Conservation (phyloP, 2,113 vertebrate genomes). For the Pomatostomus ruficeps region DNA sequence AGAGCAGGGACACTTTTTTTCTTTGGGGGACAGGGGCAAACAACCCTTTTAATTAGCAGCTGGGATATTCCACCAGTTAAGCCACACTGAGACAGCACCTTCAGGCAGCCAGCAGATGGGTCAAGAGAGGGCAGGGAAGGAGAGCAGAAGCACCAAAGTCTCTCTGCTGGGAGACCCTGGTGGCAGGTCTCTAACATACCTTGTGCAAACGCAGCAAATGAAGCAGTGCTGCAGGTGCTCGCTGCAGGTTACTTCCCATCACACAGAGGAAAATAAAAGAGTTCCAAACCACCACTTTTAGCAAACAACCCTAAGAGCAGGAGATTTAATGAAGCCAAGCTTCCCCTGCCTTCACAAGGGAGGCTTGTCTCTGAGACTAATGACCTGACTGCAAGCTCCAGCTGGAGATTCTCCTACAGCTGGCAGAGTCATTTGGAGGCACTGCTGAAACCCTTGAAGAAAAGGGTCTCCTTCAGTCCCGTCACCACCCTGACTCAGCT, state of each 20-base stretch:
- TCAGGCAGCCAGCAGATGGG: background rate
- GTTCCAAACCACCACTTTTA: background rate
- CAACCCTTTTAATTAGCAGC: background rate
- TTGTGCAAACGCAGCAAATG: background rate
- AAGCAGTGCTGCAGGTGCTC: background rate
- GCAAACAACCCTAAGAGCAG: background rate
- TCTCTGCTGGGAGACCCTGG: background rate
- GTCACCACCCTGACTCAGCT: background rate
- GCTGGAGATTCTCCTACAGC: background rate
- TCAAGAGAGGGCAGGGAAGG: background rate
- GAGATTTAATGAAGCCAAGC: background rate
- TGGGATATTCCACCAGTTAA: background rate
- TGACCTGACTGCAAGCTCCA: background rate
- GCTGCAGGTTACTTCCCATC: background rate
- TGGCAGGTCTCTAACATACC: background rate
- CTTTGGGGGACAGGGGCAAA: background rate
- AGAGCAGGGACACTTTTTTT: background rate
- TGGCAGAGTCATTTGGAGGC: background rate
- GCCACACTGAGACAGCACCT: background rate
- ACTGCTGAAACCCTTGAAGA: background rate
- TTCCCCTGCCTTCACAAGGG: background rate
- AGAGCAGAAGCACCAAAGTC: background rate
- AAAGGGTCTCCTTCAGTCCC: background rate
- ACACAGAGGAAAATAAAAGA: background rate
- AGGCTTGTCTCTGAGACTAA: background rate